These are phyloP conservation scores for Metridium senile DNA, from an alignment of 92 coral and sea anemone genomes.

Conservation along the genomic window DNA sequence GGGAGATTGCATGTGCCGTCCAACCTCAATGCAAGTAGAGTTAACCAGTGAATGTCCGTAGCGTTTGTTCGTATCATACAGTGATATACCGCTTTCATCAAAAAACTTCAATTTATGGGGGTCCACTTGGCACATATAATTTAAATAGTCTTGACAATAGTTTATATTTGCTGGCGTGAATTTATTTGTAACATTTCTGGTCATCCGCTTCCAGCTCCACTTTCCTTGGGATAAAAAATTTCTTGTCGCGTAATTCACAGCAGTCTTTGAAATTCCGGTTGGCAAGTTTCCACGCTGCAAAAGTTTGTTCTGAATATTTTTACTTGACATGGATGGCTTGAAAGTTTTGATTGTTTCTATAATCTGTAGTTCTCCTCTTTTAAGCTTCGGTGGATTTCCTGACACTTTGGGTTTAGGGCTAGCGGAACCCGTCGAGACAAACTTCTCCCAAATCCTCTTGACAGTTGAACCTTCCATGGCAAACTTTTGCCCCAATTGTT, in stretches of 20 bases:
- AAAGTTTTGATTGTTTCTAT: too few relatives aligned
- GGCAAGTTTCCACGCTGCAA: too few relatives aligned
- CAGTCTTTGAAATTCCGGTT: background rate
- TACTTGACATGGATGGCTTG: too few relatives aligned
- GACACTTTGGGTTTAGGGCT: too few relatives aligned
- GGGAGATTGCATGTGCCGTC: conserved; percentile 43
- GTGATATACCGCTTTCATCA: conserved; percentile 53
- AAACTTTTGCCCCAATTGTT: too few relatives aligned
- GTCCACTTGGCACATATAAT: conserved; percentile 47
- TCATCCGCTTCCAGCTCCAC: conserved; percentile 15
- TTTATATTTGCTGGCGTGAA: conserved; percentile 23
- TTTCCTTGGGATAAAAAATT: background rate
- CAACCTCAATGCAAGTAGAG: conserved; percentile 43
- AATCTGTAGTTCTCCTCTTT: too few relatives aligned
- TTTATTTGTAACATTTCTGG: background rate
- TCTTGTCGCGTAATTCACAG: background rate
- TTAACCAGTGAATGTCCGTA: conserved; percentile 49
- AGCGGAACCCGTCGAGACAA: too few relatives aligned
- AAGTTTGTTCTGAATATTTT: too few relatives aligned
- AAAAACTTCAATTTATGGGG: conserved; percentile 56
- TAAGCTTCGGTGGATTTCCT: too few relatives aligned
- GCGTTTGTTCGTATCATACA: conserved; percentile 21
- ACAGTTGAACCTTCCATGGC: too few relatives aligned
- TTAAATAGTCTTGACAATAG: conserved; percentile 51
- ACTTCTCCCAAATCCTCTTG: too few relatives aligned